These are phyloP conservation scores for Anniella stebbinsi DNA, from an alignment of 2,797 vertebrate genomes.

Conservation along the genomic window DNA sequence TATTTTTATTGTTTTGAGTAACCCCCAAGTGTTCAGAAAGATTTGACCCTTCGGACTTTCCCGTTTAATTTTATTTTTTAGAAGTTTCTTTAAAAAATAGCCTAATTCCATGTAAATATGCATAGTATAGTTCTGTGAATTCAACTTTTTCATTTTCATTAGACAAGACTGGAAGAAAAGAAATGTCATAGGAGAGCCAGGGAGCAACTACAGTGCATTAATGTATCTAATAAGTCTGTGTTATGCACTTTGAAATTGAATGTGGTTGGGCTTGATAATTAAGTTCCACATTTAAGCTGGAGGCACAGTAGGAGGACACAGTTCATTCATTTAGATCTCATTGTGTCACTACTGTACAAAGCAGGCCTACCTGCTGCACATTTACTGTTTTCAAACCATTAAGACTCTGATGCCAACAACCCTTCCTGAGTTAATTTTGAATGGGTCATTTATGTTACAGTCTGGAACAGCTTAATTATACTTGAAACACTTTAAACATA, in stretches of 20 bases:
- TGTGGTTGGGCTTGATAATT: neutral
- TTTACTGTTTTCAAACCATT: conserved; percentile 27
- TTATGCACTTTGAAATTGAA: neutral
- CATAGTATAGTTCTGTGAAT: neutral
- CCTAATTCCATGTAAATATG: neutral
- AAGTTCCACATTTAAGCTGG: fast-evolving
- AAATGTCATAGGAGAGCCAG: neutral
- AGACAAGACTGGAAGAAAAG: neutral
- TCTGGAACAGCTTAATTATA: conserved; percentile 41
- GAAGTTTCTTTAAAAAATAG: neutral
- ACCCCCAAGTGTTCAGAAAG: neutral
- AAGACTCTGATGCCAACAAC: neutral
- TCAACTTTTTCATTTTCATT: conserved; percentile 26
- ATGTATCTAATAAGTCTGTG: neutral
- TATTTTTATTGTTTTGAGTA: neutral
- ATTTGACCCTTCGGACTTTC: neutral
- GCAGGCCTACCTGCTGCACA: conserved; percentile 31
- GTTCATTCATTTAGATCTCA: neutral
- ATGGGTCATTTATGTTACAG: conserved; percentile 3
- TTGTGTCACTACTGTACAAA: neutral
- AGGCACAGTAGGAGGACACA: neutral
- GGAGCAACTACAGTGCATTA: neutral
- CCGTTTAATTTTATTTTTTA: neutral
- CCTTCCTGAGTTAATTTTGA: conserved; percentile 41
- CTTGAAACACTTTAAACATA: conserved; percentile 1